A percentile compares a stretch with the other conserved stretches of the same genome.
These are phyloP conservation scores for Alauda arvensis DNA, from an alignment of 2,797 vertebrate genomes.

Conservation along the genomic window DNA sequence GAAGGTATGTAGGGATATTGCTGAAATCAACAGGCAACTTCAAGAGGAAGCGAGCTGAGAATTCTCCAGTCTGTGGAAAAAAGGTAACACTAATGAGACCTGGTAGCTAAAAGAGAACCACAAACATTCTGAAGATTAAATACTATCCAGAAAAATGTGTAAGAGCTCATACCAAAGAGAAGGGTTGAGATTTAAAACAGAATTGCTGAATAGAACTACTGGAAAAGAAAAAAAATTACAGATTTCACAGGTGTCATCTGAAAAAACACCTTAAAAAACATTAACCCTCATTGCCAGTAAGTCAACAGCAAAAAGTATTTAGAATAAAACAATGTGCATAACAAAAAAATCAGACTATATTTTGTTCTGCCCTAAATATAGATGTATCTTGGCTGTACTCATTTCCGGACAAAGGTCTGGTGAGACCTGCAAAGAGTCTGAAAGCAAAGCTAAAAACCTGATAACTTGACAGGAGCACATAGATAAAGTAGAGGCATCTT, in stretches of 20 bases:
- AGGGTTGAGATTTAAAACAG: not conserved
- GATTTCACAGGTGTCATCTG: not conserved
- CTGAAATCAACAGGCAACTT: constrained; percentile 96
- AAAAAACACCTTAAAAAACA: not conserved
- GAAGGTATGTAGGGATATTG: constrained; percentile 96
- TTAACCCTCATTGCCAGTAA: not conserved
- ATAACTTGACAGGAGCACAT: not conserved
- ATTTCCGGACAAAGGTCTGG: not conserved
- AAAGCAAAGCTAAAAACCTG: not conserved
- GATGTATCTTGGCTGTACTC: not conserved
- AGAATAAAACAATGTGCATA: not conserved
- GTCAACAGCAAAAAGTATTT: not conserved
- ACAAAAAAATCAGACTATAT: not conserved
- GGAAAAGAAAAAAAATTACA: not conserved
- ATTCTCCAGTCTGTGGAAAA: constrained; percentile 82
- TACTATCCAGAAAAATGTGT: not conserved
- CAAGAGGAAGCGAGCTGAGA: constrained; percentile 94
- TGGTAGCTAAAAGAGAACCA: constrained; percentile 10
- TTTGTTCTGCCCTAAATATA: constrained; percentile 26
- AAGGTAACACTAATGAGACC: constrained; percentile 28
- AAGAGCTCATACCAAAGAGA: not conserved
- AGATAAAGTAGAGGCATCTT: not conserved
- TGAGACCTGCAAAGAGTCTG: not conserved
- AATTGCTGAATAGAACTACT: not conserved
- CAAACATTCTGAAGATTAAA: not conserved